These are phyloP conservation scores for Heterodera filipjevi DNA, from an alignment of 2,888 invertebrate species.

Conservation along the genomic window DNA sequence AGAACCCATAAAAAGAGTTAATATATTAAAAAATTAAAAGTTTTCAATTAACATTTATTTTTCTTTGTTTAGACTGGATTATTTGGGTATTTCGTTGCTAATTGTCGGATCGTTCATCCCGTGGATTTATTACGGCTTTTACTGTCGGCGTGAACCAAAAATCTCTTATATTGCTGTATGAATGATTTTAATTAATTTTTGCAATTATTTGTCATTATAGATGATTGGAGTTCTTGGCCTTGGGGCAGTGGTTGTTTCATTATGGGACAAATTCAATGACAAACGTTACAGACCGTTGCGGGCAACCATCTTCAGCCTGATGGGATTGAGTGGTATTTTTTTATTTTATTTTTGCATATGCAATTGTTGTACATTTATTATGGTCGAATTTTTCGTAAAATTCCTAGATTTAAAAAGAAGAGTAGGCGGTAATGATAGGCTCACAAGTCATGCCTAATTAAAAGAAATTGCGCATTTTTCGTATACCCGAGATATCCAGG, in stretches of 20 bases:
- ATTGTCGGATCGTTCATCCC: conserved; percentile 99
- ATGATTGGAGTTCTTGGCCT: conserved; percentile 89
- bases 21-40: no score
- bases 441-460: no score
- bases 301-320: conserved; percentile 80
- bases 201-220: conserved; percentile 71
- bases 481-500: no score
- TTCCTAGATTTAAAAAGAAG: no score
- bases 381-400: no score
- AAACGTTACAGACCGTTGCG: conserved; percentile 86
- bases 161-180: conserved; percentile 78
- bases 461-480: no score
- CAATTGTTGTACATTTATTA: no score
- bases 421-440: no score
- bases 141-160: conserved; percentile 73
- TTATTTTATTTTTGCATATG: no score
- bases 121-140: conserved; percentile 99
- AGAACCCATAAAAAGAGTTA: no score
- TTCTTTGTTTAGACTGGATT: conserved; percentile 77
- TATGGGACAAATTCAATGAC: conserved; percentile 96
- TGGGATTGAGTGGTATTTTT: conserved; percentile 56
- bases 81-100: conserved; percentile 94
- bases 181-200: not conserved
- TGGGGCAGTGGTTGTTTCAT: conserved; percentile 88
- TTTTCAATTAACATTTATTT: no score